A percentile compares a stretch with the other conserved stretches of the same genome.
Evolutionary conservation across 37 sponge, comb jelly and placozoan genomes (phyloP).

Genomic region (Aphrocallistes beatrix): DNA sequence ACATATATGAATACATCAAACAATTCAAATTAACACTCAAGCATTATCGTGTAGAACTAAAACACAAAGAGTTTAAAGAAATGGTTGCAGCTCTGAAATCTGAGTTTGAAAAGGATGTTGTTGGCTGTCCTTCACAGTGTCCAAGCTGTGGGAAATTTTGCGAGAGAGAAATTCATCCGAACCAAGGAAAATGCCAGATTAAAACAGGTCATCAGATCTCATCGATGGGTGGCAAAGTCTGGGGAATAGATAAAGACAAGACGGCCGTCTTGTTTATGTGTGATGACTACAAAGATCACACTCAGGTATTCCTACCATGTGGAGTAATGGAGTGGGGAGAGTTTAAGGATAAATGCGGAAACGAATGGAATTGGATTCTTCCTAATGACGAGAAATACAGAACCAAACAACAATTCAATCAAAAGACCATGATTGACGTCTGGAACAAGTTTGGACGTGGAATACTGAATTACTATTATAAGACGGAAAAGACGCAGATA

Average conservation of each 20-base stretch:
- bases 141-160: background rate
- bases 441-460: background rate
- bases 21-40: background rate
- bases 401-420: background rate
- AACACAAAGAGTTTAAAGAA: background rate
- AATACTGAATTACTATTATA: background rate
- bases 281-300: background rate
- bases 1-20: background rate
- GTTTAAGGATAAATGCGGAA: background rate
- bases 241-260: background rate
- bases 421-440: background rate
- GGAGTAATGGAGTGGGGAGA: background rate
- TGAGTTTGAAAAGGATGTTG: background rate
- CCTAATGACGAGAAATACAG: background rate
- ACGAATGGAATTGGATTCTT: slow-evolving; percentile 10
- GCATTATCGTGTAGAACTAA: background rate
- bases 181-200: background rate
- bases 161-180: background rate
- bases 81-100: background rate
- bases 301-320: background rate
- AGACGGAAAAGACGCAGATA: background rate
- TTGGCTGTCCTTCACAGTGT: background rate
- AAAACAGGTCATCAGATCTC: background rate
- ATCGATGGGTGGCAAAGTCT: background rate
- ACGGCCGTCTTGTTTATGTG: background rate